phyloP scores from a whole-genome alignment of 2,797 vertebrate genomes.

The Anguilla anguilla region DNA sequence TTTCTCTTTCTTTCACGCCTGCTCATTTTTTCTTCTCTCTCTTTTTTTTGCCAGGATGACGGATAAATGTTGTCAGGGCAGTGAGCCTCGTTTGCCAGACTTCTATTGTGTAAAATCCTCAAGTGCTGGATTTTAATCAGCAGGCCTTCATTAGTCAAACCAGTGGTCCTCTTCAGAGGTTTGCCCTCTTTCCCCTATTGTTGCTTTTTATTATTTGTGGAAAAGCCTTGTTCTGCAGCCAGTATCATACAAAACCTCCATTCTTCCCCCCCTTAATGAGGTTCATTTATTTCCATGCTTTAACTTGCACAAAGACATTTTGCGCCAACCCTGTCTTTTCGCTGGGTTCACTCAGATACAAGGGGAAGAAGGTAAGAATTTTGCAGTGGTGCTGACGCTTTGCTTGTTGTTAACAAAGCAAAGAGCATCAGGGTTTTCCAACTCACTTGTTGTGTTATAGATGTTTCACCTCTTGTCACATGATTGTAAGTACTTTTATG shows the following conservation, averaged over 20 bases:
- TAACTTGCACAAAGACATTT: constrained; percentile 31
- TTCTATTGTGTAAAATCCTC: constrained; percentile 29
- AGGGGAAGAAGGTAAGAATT: constrained; percentile 24
- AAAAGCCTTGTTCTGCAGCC: constrained; percentile 21
- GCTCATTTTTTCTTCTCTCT: background rate
- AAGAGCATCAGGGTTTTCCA: background rate
- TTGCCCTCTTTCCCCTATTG: constrained; percentile 13
- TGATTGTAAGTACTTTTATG: background rate
- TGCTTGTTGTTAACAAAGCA: background rate
- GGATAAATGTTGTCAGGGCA: constrained; percentile 15
- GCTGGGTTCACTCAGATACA: constrained; percentile 5
- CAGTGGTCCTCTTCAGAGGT: constrained; percentile 8
- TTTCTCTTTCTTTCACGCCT: constrained; percentile 12
- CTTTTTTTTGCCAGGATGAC: background rate
- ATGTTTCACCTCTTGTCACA: background rate
- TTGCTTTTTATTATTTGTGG: constrained; percentile 23
- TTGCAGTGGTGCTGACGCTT: background rate
- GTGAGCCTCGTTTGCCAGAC: constrained; percentile 1
- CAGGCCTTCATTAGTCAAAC: constrained; percentile 36
- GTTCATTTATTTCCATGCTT: constrained; percentile 28
- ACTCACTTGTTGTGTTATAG: background rate
- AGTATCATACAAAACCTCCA: constrained; percentile 25
- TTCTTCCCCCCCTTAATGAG: constrained; percentile 32
- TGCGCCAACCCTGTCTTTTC: constrained; percentile 20
- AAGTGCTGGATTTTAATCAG: constrained; percentile 41